Evolutionary conservation across 2,888 invertebrate species (phyloP).

Genomic region (Ctena decussata): DNA sequence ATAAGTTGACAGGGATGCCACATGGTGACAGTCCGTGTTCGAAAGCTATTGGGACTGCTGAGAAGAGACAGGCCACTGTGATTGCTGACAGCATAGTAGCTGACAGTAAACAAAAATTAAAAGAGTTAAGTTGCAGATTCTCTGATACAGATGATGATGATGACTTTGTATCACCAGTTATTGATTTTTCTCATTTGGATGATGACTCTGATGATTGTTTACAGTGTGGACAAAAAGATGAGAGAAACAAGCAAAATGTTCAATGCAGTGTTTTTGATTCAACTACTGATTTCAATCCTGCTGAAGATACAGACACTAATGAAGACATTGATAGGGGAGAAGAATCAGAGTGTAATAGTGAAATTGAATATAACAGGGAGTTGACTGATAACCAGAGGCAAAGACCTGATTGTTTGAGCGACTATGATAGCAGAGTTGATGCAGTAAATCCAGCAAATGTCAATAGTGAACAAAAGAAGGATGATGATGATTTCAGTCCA

Average conservation of each 20-base stretch:
- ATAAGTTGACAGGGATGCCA: too few relatives aligned
- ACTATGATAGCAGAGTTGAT: not conserved
- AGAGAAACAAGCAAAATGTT: too few relatives aligned
- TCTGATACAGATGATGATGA: conserved; percentile 37
- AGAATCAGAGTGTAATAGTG: not conserved
- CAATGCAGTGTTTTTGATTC: too few relatives aligned
- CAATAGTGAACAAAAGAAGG: too few relatives aligned
- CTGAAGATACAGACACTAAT: not conserved
- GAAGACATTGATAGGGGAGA: not conserved
- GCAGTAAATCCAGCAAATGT: not conserved
- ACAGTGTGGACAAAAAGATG: not conserved
- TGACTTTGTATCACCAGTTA: conserved; percentile 37
- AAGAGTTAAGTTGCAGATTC: conserved; percentile 35
- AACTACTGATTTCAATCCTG: too few relatives aligned
- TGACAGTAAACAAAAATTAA: not conserved
- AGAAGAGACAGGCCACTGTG: too few relatives aligned
- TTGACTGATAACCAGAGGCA: not conserved
- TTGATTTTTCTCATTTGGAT: not conserved
- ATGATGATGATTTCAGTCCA: conserved; percentile 7
- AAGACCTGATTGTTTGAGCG: not conserved
- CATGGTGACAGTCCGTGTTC: too few relatives aligned
- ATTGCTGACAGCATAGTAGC: too few relatives aligned
- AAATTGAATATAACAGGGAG: not conserved
- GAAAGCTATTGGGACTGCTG: too few relatives aligned
- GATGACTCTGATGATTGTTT: not conserved